Base-by-base conservation (phyloP, 2,797 vertebrate genomes). In the Amphiprion clarkii region DNA sequence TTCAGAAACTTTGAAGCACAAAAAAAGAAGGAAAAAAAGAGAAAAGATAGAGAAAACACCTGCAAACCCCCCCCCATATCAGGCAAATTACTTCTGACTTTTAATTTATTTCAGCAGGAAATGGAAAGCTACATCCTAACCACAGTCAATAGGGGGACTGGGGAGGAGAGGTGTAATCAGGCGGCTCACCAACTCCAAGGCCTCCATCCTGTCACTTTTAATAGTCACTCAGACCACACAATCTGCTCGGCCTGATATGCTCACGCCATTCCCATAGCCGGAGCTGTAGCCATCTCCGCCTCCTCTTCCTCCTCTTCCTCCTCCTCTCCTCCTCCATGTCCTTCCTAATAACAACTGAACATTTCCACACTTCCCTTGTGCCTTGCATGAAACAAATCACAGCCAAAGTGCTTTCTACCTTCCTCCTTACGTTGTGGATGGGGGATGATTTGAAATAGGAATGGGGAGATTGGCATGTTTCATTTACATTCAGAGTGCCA, bases 61-160 rank as follows among this genome's bases (percentile, higher is more conserved):
- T 97, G 96, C 95, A 96, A 93, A 62, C 23, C 40, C 46, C 94
- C 96, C 96, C 94, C n/a, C n/a, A n/a, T n/a, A 89, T 99, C 98
- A 99, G 95, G 95, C 96, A 99, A 99, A 99, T 99, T 97, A 98
- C 95, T 98, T 98, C 96, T 99, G 98, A 99, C 98, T 99, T 99
- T 98, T 99, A 99, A 99, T 99, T 99, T 99, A 99, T 99, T 99
- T 99, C 96, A 93, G 95, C 90, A 96, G 97, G 97, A 99, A 98
- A 98, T 98, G 96, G 97, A 97, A 98, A 96, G 96, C 95, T 96
- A 96, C 96, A 96, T 96, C 95, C 96, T 96, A 96, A 95, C 95
- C 96, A 96, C 96, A 97, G 97, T 97, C 97, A 97, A 97, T 97
- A 96, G 95, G 95, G 95, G 95, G 88, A 89, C 85, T 92, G 94